Base-by-base conservation (phyloP, 2,797 vertebrate genomes). In the Gymnothorax reevesii region DNA sequence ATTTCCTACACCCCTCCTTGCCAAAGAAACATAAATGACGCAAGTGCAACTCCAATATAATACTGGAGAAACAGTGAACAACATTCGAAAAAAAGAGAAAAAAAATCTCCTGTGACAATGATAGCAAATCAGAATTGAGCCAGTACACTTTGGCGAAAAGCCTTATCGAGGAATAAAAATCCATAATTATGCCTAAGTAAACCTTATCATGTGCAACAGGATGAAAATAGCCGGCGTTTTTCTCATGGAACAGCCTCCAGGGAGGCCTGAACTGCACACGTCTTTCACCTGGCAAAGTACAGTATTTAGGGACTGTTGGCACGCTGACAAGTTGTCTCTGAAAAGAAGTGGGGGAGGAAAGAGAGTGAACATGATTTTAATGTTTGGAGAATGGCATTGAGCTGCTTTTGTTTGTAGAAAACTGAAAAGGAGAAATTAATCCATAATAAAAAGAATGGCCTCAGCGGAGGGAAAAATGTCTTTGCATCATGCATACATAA, bases 401-500 rank as follows among this genome's bases (percentile, higher is more conserved):
- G 54, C 54, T 42, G 62, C 27, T 69, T 66, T 75, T 75, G 22
- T 62, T 12, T 3, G 7, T 33, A 33, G 71, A 75, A 77, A 75
- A 62, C 27, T 71, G 60, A 84, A 71, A 57, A 83, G 57, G 55
- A 82, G 52, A 87, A 87, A 85, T 85, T 75, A 57, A 79, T 77
- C 87, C 85, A 71, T 87, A 85, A 88, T 60, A 77, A 80, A 69
- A 86, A 88, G 85, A 88, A 86, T 84, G 83, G 85, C 77, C 27
- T 87, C 27, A 75, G 82, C 57, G 15, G 62, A 27, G 64, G 33
- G 25, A 73, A 93, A 92, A 85, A 93, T 90, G 91, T 94, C 94
- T 95, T 95, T 95, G 96, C 96, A 96, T 96, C 94, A 94, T 94
- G 92, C 55, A 91, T 95, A 97, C 97, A 97, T 97, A 97, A 96